These are phyloP conservation scores for Prosapia bicincta DNA, from an alignment of 2,888 invertebrate species.

Conservation along the genomic window DNA sequence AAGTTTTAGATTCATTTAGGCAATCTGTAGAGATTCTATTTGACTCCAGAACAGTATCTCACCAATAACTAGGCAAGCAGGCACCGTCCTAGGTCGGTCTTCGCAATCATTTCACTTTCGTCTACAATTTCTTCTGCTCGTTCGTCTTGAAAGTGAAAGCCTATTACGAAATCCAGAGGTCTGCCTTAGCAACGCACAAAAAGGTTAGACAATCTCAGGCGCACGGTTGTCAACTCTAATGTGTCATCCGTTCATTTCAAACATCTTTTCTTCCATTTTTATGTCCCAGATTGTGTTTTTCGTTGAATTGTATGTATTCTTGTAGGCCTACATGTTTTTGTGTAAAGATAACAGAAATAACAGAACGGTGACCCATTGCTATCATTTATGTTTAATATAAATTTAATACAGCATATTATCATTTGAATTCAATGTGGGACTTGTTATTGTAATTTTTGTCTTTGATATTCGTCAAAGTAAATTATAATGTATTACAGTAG, in stretches of 20 bases:
- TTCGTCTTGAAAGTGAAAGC: neutral
- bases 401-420: too few relatives aligned
- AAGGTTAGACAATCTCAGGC: neutral
- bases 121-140: neutral
- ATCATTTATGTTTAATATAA: too few relatives aligned
- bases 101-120: neutral
- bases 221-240: neutral
- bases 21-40: neutral
- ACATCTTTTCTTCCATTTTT: neutral
- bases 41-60: neutral
- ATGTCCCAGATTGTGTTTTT: neutral
- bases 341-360: too few relatives aligned
- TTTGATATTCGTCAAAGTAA: too few relatives aligned
- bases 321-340: neutral
- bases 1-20: neutral
- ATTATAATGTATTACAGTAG: too few relatives aligned
- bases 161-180: neutral
- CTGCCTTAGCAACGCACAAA: neutral
- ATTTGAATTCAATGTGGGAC: too few relatives aligned
- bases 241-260: neutral
- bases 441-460: too few relatives aligned
- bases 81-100: neutral
- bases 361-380: too few relatives aligned
- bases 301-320: neutral
- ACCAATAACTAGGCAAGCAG: neutral